Evolutionary conservation across 2,888 invertebrate species (phyloP).

Genomic region (Nomada fabriciana): DNA sequence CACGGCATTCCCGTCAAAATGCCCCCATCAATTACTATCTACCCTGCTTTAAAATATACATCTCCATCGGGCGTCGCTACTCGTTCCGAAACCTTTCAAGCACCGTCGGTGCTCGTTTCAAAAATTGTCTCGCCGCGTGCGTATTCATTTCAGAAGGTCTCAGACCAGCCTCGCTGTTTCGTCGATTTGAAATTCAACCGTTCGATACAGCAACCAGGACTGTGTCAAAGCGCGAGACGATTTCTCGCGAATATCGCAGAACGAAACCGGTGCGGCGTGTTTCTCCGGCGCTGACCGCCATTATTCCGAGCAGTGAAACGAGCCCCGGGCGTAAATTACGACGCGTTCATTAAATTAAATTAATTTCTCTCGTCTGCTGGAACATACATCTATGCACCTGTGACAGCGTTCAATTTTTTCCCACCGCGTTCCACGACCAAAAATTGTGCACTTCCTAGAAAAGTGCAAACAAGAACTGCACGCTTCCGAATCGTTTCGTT

Average conservation of each 20-base stretch:
- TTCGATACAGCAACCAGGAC: slow-evolving; percentile 27
- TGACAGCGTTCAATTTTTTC: not conserved
- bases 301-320: slow-evolving; percentile 37
- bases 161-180: slow-evolving; percentile 32
- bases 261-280: slow-evolving; percentile 30
- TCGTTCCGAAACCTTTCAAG: not conserved
- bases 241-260: slow-evolving; percentile 17
- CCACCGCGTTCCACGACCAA: not conserved
- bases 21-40: too few species aligned
- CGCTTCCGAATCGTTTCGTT: not conserved
- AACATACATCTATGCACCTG: not conserved
- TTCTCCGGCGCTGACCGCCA: slow-evolving; percentile 30
- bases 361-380: slow-evolving; percentile 46
- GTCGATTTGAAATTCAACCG: slow-evolving; percentile 58
- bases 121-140: not conserved
- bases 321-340: slow-evolving; percentile 44
- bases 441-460: too few species aligned
- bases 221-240: slow-evolving; percentile 2
- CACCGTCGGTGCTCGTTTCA: not conserved
- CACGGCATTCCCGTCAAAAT: too few species aligned
- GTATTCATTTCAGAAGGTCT: slow-evolving; percentile 6
- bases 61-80: not conserved
- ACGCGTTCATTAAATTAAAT: slow-evolving; percentile 61
- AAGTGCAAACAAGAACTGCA: too few species aligned
- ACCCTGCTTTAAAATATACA: not conserved